These are phyloP conservation scores for Vultur gryphus DNA, from an alignment of 2,797 vertebrate genomes.

Conservation along the genomic window DNA sequence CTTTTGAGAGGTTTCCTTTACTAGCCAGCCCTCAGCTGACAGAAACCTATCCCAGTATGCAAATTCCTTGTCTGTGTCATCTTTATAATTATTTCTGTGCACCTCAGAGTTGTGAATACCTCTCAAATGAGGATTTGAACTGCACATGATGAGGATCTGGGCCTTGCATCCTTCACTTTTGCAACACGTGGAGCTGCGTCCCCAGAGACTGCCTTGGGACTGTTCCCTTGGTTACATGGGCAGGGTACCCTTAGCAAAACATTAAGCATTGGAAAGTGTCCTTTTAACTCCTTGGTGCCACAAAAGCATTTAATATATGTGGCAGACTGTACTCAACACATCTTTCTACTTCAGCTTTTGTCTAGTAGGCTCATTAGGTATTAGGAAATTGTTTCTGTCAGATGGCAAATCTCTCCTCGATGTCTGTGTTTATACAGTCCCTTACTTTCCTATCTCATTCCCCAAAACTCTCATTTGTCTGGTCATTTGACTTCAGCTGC, in stretches of 20 bases:
- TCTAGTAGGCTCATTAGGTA: not conserved
- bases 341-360: not conserved
- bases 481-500: not conserved
- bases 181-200: not conserved
- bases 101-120: not conserved
- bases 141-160: not conserved
- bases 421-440: not conserved
- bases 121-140: not conserved
- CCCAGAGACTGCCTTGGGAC: too few species aligned
- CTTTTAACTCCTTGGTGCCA: not conserved
- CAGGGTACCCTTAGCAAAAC: not conserved
- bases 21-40: not conserved
- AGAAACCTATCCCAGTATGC: not conserved
- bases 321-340: not conserved
- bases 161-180: not conserved
- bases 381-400: not conserved
- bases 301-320: not conserved
- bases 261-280: not conserved
- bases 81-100: not conserved
- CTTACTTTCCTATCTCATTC: not conserved
- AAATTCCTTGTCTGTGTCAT: not conserved
- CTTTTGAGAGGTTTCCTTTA: not conserved
- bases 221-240: not conserved
- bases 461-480: not conserved
- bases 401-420: not conserved